Base-by-base conservation (phyloP, 2,888 invertebrate genomes). In the Drosophila barbarae region DNA sequence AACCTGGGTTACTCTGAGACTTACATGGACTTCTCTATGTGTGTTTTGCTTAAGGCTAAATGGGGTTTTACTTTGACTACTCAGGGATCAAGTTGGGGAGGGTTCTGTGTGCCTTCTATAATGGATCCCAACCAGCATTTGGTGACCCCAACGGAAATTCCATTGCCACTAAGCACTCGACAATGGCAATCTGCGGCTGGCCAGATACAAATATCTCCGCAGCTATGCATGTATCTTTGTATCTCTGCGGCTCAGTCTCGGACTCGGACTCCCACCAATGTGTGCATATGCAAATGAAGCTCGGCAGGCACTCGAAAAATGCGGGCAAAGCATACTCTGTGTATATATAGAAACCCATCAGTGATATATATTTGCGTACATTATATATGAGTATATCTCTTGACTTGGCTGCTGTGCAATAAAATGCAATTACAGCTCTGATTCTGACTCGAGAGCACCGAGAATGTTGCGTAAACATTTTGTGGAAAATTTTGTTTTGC, bases 341-440 rank as follows among this genome's bases (percentile, higher is more conserved):
- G 18, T 26, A 26, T 23, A n/a, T 28, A n/a, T 46, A 39, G 34
- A 66, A 47, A 39, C 30, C 54, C 68, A 66, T 49, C 44, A 36
- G 38, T 34, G 57, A 55, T 26, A 67, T 21, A 64, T 64, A 64
- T 52, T 51, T 68, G 28, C 49, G 34, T 57, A 46, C 58, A 67
- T 69, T 68, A 66, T 66, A 35, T 51, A 36, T 52, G 63, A 63
- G 52, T 28, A 21, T 52, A 21, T 44, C 65, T 64, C 63, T 63
- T 63, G 65, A 63, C 63, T 61, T 61, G 36, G 42, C 52, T 18
- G 39, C 52, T 63, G 39, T 57, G 68, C 72, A 78, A 86, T 81
- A 74, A 85, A 86, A 66, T 74, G 71, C 77, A 76, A 86, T 84
- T 78, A 83, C 78, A 71, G 73, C 71, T 74, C 69, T 65, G 50